Base-by-base conservation (phyloP, 1,140 invertebrate genomes). In the Lordiphosa mommai region DNA sequence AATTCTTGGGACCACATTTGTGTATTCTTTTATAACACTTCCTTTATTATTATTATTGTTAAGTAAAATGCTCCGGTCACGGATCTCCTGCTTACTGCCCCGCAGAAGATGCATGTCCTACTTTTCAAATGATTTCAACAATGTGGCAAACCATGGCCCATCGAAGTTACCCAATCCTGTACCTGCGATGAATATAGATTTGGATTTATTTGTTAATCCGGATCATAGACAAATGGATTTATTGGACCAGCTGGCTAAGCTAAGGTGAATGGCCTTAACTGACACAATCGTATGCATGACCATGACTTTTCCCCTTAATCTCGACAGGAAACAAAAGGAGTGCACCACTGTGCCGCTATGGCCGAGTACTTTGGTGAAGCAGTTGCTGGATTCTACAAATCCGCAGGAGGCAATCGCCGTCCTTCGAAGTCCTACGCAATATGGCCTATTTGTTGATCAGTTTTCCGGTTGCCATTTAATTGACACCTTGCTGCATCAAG, bases 361-460 rank as follows among this genome's bases (percentile, higher is more conserved):
- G 0, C 41, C 79, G 1, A 61, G 70, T 41, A 12, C 61, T 17
- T 13, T 69, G 16, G 60, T 66, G 3, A 84, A 85, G 9, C 77
- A 69, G n/a, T 17, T 84, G 4, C 9, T 84, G 8, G 72, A 84
- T 8, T 51, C 61, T 0, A 46, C 55, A 1, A 71, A 38, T 12
- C 63, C 72, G 3, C 58, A 95, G 8, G 91, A 94, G 20, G 89
- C 98, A 8, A 66, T 97, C 1, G 87, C 91, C 14, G 91, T 97
- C 9, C 88, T 99, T 9, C 92, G 94, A 70, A 93, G 97, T 85
- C 92, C 96, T 41, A 88, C 97, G 7, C 94, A 95, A 76, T 98
- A 95, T 90, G 97, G 98, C 1, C 89, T 99, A 23, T 98, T 98
- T 85, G 91, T 96, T 9, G 96, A 99, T 90, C 88, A 93, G 50